Percentiles rank a stretch among this genome's conserved stretches.
These are phyloP conservation scores for Panthera uncia DNA, from an alignment of 2,113 vertebrate genomes.

Conservation along the genomic window DNA sequence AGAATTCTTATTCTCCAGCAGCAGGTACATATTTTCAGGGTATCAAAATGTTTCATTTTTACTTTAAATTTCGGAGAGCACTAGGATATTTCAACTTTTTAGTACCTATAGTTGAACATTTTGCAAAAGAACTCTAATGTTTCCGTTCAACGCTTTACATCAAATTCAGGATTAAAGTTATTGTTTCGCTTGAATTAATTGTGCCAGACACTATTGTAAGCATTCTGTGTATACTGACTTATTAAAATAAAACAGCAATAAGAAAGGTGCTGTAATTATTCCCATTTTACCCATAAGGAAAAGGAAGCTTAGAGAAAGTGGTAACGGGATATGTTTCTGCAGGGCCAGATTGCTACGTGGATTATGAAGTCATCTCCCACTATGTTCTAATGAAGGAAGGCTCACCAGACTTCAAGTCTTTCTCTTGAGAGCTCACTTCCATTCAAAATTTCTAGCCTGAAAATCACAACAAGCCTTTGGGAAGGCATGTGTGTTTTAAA, in stretches of 20 bases:
- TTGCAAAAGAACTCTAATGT: not conserved
- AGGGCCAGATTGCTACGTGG: not conserved
- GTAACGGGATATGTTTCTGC: not conserved
- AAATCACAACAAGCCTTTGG: not conserved
- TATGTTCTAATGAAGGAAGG: not conserved
- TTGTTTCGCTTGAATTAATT: not conserved
- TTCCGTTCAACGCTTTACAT: not conserved
- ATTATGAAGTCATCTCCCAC: fast-evolving
- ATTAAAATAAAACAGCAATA: not conserved
- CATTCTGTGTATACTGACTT: not conserved
- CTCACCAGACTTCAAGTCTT: not conserved
- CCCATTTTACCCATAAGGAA: not conserved
- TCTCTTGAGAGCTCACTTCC: not conserved
- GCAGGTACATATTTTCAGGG: not conserved
- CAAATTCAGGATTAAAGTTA: not conserved
- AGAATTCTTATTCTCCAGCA: not conserved
- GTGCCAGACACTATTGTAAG: not conserved
- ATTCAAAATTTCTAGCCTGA: not conserved
- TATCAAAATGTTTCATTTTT: not conserved
- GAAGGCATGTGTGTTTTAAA: not conserved
- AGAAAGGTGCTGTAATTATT: not conserved
- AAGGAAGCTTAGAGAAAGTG: not conserved
- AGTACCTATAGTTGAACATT: not conserved
- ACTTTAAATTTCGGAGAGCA: not conserved
- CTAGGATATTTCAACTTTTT: not conserved